Evolutionary conservation across 1,140 invertebrate species (phyloP).

Genomic region (Trichogramma pretiosum): DNA sequence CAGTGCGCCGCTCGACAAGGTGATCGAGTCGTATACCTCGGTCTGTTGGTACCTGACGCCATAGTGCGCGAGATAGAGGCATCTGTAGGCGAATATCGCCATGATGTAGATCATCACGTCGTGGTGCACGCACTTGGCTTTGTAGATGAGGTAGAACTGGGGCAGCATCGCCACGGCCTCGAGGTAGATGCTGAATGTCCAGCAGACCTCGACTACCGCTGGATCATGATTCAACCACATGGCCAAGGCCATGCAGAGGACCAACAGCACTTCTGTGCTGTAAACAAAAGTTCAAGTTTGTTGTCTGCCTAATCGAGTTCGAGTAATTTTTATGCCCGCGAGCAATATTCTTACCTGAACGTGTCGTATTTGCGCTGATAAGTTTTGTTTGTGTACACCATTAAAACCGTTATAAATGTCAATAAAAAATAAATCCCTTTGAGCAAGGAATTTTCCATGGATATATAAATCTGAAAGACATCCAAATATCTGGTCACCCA

Average conservation of each 20-base stretch:
- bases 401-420: conserved; percentile 46
- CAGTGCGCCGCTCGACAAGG: conserved; percentile 88
- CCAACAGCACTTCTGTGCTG: conserved; percentile 86
- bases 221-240: conserved; percentile 94
- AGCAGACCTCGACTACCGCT: conserved; percentile 87
- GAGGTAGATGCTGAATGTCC: conserved; percentile 99
- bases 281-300: conserved; percentile 21
- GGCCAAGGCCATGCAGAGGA: conserved; percentile 77
- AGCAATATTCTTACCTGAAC: conserved; percentile 57
- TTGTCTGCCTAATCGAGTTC: background rate
- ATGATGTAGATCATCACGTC: conserved; percentile 99
- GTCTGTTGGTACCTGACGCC: conserved; percentile 92
- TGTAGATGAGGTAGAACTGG: conserved; percentile 95
- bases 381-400: conserved; percentile 94
- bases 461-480: background rate
- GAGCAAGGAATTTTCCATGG: background rate
- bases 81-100: conserved; percentile 91
- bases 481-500: conserved; percentile 1
- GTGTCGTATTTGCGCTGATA: conserved; percentile 97
- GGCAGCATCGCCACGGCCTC: conserved; percentile 98
- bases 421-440: background rate
- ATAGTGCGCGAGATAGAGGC: conserved; percentile 96
- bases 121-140: conserved; percentile 97
- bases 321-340: background rate
- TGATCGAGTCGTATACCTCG: conserved; percentile 89